phyloP scores from a whole-genome alignment of 2,113 vertebrate species.

The Dipodomys ordii region DNA sequence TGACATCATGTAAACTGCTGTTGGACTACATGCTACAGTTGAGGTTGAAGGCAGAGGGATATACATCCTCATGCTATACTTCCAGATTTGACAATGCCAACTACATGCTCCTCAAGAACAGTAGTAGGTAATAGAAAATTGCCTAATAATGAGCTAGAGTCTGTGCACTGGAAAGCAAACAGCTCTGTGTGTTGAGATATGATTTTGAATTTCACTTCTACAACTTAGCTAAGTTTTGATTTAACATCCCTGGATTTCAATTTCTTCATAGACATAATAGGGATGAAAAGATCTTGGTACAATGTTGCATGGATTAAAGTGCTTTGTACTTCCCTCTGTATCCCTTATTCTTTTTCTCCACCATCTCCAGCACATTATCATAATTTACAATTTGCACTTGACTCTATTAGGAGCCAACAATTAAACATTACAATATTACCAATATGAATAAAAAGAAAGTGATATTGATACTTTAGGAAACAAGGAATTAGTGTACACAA shows the following conservation, averaged over 20 bases:
- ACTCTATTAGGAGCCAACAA: neutral
- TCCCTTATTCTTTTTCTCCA: neutral
- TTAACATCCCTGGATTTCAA: neutral
- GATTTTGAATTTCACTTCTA: neutral
- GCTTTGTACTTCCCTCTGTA: neutral
- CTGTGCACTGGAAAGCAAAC: neutral
- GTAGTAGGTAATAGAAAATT: neutral
- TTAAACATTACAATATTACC: neutral
- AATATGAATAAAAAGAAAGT: neutral
- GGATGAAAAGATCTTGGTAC: neutral
- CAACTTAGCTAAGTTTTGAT: neutral
- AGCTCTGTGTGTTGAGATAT: neutral
- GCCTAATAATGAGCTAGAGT: neutral
- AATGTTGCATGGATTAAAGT: neutral
- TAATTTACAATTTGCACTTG: neutral
- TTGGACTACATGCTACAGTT: neutral
- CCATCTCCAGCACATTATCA: neutral
- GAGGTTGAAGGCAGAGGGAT: neutral
- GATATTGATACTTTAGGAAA: constrained; percentile 1
- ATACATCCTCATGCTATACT: neutral
- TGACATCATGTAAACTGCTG: neutral
- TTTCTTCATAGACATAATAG: neutral
- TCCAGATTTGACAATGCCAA: neutral
- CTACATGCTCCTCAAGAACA: neutral
- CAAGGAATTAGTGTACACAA: constrained; percentile 10